phyloP scores from a whole-genome alignment of 2,797 vertebrate species.

The Galago senegalensis region DNA sequence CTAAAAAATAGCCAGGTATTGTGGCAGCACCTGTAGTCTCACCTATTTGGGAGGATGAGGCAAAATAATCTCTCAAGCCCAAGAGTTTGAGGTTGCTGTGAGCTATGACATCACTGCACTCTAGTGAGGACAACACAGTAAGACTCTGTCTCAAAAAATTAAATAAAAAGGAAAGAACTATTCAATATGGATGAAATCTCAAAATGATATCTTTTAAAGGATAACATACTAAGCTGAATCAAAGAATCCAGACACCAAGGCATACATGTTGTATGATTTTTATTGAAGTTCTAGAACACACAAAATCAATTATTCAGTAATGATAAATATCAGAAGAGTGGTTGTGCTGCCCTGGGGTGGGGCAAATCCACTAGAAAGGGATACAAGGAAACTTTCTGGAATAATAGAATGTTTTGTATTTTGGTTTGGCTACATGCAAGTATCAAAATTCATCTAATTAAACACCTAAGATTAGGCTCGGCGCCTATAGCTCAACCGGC shows the following conservation, averaged over 20 bases:
- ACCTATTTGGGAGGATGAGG: too few species aligned
- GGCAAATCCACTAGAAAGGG: neutral
- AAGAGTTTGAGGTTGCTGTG: too few species aligned
- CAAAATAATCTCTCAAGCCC: too few species aligned
- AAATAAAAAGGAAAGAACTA: neutral
- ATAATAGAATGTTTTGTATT: neutral
- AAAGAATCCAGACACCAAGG: conserved; percentile 38
- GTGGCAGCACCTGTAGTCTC: too few species aligned
- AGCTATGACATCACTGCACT: too few species aligned
- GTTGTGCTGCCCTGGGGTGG: neutral
- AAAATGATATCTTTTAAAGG: conserved; percentile 56
- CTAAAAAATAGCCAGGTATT: too few species aligned
- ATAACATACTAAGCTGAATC: neutral
- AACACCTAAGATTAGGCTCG: too few species aligned
- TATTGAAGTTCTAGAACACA: neutral
- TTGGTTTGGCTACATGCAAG: neutral
- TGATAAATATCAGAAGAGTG: conserved; percentile 20
- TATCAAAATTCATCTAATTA: conserved; percentile 30
- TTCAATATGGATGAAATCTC: neutral
- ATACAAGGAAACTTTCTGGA: neutral
- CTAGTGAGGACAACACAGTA: too few species aligned
- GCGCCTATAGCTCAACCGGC: too few species aligned
- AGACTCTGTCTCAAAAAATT: too few species aligned
- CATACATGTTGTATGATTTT: neutral
- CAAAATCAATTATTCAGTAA: neutral